Evolutionary conservation across 2,888 invertebrate genomes (phyloP).

Genomic region (Xylota segnis): DNA sequence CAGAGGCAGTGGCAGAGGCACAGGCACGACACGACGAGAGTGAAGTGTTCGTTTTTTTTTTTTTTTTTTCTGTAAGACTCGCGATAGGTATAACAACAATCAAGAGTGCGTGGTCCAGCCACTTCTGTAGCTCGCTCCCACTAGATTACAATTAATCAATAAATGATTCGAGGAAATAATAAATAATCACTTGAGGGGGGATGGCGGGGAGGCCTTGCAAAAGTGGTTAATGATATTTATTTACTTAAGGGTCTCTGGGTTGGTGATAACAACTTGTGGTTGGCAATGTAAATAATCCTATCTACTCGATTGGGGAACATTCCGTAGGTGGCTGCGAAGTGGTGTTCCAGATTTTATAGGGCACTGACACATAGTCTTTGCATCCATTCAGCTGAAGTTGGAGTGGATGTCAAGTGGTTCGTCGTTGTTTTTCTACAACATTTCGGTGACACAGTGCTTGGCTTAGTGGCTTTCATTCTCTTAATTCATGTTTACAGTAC

Average conservation of each 20-base stretch:
- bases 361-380: neutral
- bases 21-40: slow-evolving; percentile 1
- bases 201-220: neutral
- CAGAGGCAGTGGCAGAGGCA: too few relatives aligned
- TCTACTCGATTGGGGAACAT: slow-evolving; percentile 26
- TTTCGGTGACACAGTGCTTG: neutral
- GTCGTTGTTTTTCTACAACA: neutral
- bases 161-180: slow-evolving; percentile 45
- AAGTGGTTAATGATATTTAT: neutral
- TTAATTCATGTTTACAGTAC: neutral
- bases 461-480: neutral
- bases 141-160: slow-evolving; percentile 44
- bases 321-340: slow-evolving; percentile 12
- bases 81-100: neutral
- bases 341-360: neutral
- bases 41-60: slow-evolving; percentile 26
- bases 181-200: slow-evolving; percentile 7
- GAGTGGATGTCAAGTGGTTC: neutral
- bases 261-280: slow-evolving; percentile 24
- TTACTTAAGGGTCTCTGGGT: neutral
- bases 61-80: slow-evolving; percentile 13
- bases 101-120: slow-evolving; percentile 48
- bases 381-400: neutral
- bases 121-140: slow-evolving; percentile 6
- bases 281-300: slow-evolving; percentile 28